phyloP scores from a whole-genome alignment of 92 coral and sea anemone genomes.

The Umimayanthus chanpuru region DNA sequence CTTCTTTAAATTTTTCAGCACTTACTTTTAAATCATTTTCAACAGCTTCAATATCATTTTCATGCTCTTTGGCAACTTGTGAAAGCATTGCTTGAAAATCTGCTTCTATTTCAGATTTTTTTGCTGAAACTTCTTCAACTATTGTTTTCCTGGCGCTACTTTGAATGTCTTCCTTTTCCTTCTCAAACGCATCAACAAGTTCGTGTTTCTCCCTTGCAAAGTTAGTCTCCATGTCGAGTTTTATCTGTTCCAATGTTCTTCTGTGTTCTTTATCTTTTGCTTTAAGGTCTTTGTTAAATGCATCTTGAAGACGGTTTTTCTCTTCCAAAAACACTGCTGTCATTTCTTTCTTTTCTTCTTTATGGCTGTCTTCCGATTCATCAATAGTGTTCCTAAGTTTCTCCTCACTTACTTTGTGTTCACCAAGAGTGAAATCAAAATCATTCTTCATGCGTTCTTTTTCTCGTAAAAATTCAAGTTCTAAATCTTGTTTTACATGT shows the following conservation, averaged over 20 bases:
- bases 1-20: conserved; percentile 62
- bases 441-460: conserved; percentile 52
- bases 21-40: conserved; percentile 68
- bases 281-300: conserved; percentile 55
- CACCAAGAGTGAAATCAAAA: conserved; percentile 57
- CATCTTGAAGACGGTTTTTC: conserved; percentile 56
- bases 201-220: conserved; percentile 50
- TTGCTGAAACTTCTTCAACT: conserved; percentile 65
- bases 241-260: conserved; percentile 30
- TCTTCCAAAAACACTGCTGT: conserved; percentile 54
- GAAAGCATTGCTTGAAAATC: conserved; percentile 75
- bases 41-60: conserved; percentile 65
- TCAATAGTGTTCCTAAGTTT: conserved; percentile 41
- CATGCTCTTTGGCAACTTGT: conserved; percentile 63
- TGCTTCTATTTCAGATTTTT: conserved; percentile 66
- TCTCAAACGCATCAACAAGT: conserved; percentile 48
- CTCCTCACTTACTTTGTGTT: conserved; percentile 42
- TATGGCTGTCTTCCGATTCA: conserved; percentile 47
- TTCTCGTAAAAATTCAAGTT: conserved; percentile 62
- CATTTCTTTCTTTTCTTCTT: conserved; percentile 67
- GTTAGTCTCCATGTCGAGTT: conserved; percentile 45
- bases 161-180: conserved; percentile 65
- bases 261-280: conserved; percentile 54
- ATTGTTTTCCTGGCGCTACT: conserved; percentile 51
- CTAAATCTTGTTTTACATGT: conserved; percentile 51